Evolutionary conservation across 2,888 invertebrate species (phyloP).

Genomic region (Calephelis perditalis): DNA sequence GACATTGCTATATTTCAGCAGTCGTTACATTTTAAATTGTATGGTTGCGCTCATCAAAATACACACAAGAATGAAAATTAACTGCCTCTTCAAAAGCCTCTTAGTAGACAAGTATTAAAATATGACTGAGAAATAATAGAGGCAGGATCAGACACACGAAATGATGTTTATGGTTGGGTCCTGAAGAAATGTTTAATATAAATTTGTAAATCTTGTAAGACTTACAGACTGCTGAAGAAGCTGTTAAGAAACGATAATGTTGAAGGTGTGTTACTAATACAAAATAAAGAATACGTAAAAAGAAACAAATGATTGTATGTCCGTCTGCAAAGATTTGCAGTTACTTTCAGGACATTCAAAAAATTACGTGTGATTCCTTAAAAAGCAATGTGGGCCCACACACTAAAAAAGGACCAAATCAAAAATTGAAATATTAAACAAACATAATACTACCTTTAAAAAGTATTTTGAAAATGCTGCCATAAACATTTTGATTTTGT

Average conservation of each 20-base stretch:
- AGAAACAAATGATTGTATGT: not conserved
- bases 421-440: not conserved
- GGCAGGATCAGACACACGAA: not conserved
- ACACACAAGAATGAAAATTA: not conserved
- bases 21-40: not conserved
- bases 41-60: not conserved
- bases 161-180: slow-evolving; percentile 1
- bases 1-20: slow-evolving; percentile 5
- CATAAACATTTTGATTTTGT: not conserved
- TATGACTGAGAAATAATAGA: not conserved
- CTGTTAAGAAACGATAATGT: too few species aligned
- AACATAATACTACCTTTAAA: not conserved
- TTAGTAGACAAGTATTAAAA: not conserved
- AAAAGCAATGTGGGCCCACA: not conserved
- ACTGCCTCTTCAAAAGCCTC: not conserved
- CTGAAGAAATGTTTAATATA: not conserved
- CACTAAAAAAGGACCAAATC: not conserved
- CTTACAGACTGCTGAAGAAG: too few species aligned
- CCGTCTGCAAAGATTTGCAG: not conserved
- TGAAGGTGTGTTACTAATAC: not conserved
- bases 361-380: not conserved
- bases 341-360: slow-evolving; percentile 1
- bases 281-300: not conserved
- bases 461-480: not conserved
- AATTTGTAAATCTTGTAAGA: not conserved